These are phyloP conservation scores for Hemaris fuciformis DNA, from an alignment of 2,888 invertebrate species.

Conservation along the genomic window DNA sequence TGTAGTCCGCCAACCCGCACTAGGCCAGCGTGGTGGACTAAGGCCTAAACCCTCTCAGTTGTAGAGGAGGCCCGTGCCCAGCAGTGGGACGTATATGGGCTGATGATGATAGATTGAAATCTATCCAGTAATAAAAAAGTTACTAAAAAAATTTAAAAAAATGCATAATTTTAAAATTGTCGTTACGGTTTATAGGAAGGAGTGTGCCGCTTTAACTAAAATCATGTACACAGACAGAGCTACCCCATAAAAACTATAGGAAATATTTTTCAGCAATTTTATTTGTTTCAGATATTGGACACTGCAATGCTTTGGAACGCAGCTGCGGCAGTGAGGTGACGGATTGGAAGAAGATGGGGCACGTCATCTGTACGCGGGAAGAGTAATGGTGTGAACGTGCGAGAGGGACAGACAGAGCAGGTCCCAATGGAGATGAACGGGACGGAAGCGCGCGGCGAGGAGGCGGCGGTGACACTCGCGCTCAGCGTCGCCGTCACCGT, in stretches of 20 bases:
- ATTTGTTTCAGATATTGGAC: slow-evolving; percentile 39
- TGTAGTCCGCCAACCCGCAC: no score
- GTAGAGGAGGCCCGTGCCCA: no score
- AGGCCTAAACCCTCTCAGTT: no score
- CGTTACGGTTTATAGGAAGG: no score
- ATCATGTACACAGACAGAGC: no score
- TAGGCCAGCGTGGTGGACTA: no score
- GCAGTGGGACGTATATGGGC: no score
- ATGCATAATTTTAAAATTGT: no score
- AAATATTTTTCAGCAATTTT: neutral
- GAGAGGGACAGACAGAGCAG: slow-evolving; percentile 46
- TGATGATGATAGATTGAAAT: no score
- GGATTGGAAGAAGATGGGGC: slow-evolving; percentile 33
- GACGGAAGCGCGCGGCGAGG: slow-evolving; percentile 67
- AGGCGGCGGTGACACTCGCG: slow-evolving; percentile 84
- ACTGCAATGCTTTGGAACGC: slow-evolving; percentile 70
- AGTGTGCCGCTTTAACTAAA: no score
- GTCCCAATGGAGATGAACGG: slow-evolving; percentile 68
- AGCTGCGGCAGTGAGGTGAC: slow-evolving; percentile 73
- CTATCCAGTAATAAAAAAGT: no score
- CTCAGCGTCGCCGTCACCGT: slow-evolving; percentile 86
- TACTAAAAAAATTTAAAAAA: no score
- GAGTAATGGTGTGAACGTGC: slow-evolving; percentile 42
- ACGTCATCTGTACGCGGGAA: slow-evolving; percentile 39
- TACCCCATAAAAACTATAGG: neutral